A percentile compares a stretch with the other conserved stretches of the same genome.
Conservation (phyloP, 2,113 vertebrate species). For the Hemichromis elongatus region DNA sequence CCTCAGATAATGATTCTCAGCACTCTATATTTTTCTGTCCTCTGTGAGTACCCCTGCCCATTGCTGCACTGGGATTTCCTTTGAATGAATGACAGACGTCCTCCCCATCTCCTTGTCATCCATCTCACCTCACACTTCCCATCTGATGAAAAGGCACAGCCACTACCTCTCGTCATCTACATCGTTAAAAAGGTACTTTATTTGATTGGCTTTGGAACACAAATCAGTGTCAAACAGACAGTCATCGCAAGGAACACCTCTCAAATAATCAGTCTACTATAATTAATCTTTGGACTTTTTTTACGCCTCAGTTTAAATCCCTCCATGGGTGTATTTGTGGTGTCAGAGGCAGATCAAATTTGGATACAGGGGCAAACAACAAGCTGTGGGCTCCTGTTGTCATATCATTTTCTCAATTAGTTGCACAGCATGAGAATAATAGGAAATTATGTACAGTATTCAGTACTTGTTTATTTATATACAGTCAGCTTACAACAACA, state of each 20-base stretch:
- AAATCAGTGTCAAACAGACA: slow-evolving; percentile 17
- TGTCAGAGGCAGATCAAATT: neutral
- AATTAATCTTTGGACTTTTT: neutral
- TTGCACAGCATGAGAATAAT: neutral
- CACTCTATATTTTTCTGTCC: neutral
- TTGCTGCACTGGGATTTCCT: slow-evolving; percentile 9
- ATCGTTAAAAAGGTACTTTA: slow-evolving; percentile 26
- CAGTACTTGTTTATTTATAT: neutral
- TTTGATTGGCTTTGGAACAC: slow-evolving; percentile 20
- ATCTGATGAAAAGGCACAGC: slow-evolving; percentile 26
- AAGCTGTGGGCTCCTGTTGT: neutral
- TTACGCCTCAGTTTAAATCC: neutral
- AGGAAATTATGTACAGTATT: neutral
- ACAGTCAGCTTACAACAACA: neutral
- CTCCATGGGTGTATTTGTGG: neutral
- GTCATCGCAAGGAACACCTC: neutral
- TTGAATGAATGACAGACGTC: slow-evolving; percentile 34
- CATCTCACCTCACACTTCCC: slow-evolving; percentile 28
- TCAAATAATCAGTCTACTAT: neutral
- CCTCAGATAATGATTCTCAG: slow-evolving; percentile 29
- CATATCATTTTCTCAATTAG: neutral
- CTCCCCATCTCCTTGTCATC: slow-evolving; percentile 35
- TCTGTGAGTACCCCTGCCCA: neutral
- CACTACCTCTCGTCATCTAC: neutral
- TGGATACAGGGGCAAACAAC: neutral